Percentiles rank a stretch among this genome's conserved stretches.
Evolutionary conservation across 2,113 vertebrate genomes (phyloP).

Genomic region (Mobula birostris): DNA sequence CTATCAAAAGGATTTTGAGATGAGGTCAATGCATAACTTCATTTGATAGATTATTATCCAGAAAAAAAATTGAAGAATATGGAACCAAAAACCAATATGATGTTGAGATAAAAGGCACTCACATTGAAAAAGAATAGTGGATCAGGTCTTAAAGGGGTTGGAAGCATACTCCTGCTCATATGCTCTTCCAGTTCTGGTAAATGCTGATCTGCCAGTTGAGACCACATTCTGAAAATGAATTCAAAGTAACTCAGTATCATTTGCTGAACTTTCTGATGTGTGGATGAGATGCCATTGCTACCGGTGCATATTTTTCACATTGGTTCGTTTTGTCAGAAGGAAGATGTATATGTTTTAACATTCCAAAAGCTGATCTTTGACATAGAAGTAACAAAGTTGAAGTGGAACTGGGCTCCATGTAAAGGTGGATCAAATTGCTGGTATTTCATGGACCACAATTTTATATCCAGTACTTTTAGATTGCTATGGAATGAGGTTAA

Average conservation of each 20-base stretch:
- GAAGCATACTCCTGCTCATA: too few relatives aligned
- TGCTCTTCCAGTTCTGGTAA: background rate
- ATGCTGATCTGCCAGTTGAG: background rate
- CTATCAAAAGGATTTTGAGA: too few relatives aligned
- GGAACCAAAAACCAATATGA: too few relatives aligned
- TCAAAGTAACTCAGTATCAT: too few relatives aligned
- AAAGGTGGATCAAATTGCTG: background rate
- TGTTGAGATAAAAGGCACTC: too few relatives aligned
- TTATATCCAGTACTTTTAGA: background rate
- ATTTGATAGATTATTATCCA: background rate
- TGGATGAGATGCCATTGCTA: background rate
- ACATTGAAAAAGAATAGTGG: too few relatives aligned
- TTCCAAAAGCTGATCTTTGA: background rate
- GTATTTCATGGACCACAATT: background rate
- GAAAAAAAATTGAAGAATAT: background rate
- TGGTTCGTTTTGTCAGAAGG: background rate
- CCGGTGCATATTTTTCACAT: background rate
- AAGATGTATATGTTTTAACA: background rate
- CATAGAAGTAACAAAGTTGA: background rate
- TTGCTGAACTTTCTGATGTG: background rate
- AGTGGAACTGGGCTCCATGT: background rate
- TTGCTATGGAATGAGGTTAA: background rate
- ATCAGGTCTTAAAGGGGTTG: too few relatives aligned
- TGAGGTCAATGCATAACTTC: too few relatives aligned
- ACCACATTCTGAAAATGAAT: background rate